Conservation (phyloP, 37 sponge, comb jelly and placozoan genomes). For the Mnemiopsis leidyi region DNA sequence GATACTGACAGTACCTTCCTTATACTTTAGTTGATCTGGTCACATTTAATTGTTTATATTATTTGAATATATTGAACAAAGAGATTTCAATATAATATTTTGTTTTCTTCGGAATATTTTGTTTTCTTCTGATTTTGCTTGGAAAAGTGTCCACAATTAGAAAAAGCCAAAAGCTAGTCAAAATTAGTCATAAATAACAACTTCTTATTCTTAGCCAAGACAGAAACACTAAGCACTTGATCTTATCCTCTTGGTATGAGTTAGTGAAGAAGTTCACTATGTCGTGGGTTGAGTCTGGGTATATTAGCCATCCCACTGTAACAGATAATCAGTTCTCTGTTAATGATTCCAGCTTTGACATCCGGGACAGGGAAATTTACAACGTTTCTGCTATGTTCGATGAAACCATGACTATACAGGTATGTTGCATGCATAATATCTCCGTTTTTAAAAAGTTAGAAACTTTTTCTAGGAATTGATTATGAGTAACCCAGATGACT, state of each 20-base stretch:
- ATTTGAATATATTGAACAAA: too few relatives aligned
- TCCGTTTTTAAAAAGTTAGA: too few relatives aligned
- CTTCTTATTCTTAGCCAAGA: neutral
- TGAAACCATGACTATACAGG: neutral
- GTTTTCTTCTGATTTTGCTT: too few relatives aligned
- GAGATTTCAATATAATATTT: too few relatives aligned
- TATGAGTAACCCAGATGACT: too few relatives aligned
- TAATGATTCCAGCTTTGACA: neutral
- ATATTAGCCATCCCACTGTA: conserved; percentile 34
- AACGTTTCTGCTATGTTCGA: conserved; percentile 8
- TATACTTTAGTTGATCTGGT: too few relatives aligned
- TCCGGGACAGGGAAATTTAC: neutral
- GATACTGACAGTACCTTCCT: too few relatives aligned
- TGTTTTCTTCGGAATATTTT: too few relatives aligned
- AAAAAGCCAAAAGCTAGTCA: too few relatives aligned
- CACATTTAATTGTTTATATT: too few relatives aligned
- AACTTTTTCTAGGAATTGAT: neutral
- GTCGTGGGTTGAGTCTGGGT: conserved; percentile 46
- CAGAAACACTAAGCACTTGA: neutral
- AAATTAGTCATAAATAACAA: too few relatives aligned
- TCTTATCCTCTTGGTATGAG: neutral
- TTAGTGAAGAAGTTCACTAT: neutral
- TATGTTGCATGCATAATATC: neutral
- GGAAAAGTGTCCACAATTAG: too few relatives aligned
- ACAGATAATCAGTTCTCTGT: conserved; percentile 6